Percentiles rank a stretch among this genome's conserved stretches.
Evolutionary conservation across 2,797 vertebrate genomes (phyloP).

Genomic region (Phrynocephalus forsythii): DNA sequence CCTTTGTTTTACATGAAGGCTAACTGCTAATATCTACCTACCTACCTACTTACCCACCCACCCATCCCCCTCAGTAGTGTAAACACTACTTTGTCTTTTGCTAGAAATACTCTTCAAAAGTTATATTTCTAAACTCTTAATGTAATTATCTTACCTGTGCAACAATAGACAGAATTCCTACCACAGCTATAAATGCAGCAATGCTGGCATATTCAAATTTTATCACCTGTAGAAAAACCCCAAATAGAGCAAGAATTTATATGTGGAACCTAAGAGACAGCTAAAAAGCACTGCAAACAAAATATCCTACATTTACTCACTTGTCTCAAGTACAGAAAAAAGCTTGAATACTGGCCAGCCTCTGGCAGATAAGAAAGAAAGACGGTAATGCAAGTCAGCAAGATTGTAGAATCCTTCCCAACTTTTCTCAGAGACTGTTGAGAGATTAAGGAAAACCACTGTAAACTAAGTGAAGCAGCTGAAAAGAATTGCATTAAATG

Average conservation of each 20-base stretch:
- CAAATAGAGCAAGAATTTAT: slow-evolving; percentile 6
- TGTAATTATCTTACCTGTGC: slow-evolving; percentile 86
- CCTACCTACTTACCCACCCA: neutral
- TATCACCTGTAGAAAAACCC: slow-evolving; percentile 81
- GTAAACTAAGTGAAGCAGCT: neutral
- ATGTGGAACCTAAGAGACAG: neutral
- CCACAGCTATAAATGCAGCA: slow-evolving; percentile 92
- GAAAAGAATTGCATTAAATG: neutral
- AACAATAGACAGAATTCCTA: slow-evolving; percentile 93
- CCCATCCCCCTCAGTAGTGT: neutral
- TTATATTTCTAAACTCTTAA: neutral
- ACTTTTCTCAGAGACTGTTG: slow-evolving; percentile 91
- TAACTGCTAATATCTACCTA: too few relatives aligned
- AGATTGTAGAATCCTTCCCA: slow-evolving; percentile 88
- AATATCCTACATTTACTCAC: slow-evolving; percentile 71
- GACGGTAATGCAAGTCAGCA: slow-evolving; percentile 92
- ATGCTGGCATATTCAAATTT: slow-evolving; percentile 91
- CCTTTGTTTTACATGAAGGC: neutral
- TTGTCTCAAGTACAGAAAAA: slow-evolving; percentile 95
- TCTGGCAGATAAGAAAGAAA: slow-evolving; percentile 95
- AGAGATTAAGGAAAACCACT: slow-evolving; percentile 45
- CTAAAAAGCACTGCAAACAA: neutral
- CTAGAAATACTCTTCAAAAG: neutral
- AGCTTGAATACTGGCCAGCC: slow-evolving; percentile 96
- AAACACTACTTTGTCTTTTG: neutral